Percentiles rank a stretch among this genome's conserved stretches.
These are phyloP conservation scores for Urophycis tenuis DNA, from an alignment of 2,797 vertebrate genomes.

Conservation along the genomic window DNA sequence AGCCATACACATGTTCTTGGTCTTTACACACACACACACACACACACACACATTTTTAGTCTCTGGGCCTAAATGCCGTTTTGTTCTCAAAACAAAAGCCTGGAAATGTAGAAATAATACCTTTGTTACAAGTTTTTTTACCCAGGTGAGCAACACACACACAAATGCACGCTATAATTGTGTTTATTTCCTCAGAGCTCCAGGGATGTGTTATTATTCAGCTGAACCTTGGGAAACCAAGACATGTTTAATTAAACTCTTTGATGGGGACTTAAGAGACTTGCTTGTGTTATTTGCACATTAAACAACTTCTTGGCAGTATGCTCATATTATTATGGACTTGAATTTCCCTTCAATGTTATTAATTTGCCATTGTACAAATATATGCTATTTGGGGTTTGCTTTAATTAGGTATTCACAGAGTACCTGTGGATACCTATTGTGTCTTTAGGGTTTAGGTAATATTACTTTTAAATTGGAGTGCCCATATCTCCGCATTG, in stretches of 20 bases:
- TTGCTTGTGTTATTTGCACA: background rate
- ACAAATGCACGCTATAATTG: constrained; percentile 10
- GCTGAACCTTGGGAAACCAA: constrained; percentile 39
- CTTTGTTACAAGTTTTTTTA: background rate
- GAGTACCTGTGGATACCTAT: too few relatives aligned
- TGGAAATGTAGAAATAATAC: background rate
- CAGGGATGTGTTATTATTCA: constrained; percentile 37
- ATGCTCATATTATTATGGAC: background rate
- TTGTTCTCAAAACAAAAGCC: background rate
- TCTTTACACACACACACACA: background rate
- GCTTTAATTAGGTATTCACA: background rate
- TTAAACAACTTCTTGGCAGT: background rate
- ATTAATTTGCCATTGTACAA: background rate
- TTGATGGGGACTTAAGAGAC: constrained; percentile 37
- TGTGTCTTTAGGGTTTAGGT: too few relatives aligned
- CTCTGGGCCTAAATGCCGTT: background rate
- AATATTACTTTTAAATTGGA: too few relatives aligned
- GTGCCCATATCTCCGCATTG: too few relatives aligned
- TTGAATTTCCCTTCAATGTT: background rate
- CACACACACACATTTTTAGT: background rate
- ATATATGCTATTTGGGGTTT: background rate
- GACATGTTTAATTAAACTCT: constrained; percentile 46
- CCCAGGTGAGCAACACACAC: background rate
- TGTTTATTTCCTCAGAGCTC: constrained; percentile 34
- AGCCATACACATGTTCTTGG: background rate